phyloP scores from a whole-genome alignment of 2,113 vertebrate species.

The Pycnonotus jocosus region DNA sequence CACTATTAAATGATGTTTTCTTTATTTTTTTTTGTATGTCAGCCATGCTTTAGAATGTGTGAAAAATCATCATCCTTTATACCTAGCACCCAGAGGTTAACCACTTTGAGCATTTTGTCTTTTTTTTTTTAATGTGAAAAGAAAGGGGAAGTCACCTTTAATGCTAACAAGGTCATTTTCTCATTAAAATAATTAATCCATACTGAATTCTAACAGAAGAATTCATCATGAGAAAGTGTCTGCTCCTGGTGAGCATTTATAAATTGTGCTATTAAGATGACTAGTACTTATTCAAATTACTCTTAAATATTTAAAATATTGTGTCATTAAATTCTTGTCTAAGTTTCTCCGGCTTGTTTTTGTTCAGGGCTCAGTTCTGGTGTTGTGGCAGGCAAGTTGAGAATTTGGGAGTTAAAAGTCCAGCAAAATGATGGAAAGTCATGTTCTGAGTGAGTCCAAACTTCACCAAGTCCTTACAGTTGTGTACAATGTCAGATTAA shows the following conservation, averaged over 20 bases:
- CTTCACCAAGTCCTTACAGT: not conserved
- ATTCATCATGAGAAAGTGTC: constrained; percentile 5
- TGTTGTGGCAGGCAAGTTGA: not conserved
- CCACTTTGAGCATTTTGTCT: not conserved
- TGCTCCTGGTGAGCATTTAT: not conserved
- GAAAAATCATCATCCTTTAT: not conserved
- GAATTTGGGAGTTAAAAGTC: not conserved
- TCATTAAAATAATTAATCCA: constrained; percentile 43
- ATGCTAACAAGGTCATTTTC: not conserved
- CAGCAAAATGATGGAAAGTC: not conserved
- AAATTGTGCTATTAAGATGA: constrained; percentile 35
- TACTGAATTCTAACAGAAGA: not conserved
- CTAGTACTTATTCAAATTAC: not conserved
- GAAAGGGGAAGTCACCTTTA: constrained; percentile 12
- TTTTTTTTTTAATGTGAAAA: not conserved
- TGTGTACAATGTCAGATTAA: not conserved
- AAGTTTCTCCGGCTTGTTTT: not conserved
- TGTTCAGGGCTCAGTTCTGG: not conserved
- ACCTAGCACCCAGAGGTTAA: not conserved
- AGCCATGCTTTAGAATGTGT: not conserved
- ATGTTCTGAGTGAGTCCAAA: not conserved
- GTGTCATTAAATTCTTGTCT: not conserved
- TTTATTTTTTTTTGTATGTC: not conserved
- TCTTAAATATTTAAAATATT: constrained; percentile 32
- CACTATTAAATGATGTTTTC: not conserved